Percentiles rank a stretch among this genome's conserved stretches.
Evolutionary conservation across 2,797 vertebrate genomes (phyloP).

Genomic region (Sebastes wilsoni): DNA sequence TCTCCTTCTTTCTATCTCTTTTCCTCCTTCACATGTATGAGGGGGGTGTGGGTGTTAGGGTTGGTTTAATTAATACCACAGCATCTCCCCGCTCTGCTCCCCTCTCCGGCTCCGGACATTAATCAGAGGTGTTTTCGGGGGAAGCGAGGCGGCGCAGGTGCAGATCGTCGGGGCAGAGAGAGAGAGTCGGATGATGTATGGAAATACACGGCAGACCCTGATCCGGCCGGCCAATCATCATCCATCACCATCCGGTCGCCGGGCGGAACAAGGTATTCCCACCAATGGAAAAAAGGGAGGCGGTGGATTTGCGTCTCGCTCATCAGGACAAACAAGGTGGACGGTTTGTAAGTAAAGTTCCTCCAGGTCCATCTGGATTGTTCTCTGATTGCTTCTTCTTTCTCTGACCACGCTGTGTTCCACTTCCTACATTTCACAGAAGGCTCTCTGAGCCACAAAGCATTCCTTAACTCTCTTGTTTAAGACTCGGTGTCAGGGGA

Average conservation of each 20-base stretch:
- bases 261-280: slow-evolving; percentile 61
- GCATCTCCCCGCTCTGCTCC: slow-evolving; percentile 61
- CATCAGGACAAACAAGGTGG: slow-evolving; percentile 55
- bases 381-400: not conserved
- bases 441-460: not conserved
- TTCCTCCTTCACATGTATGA: slow-evolving; percentile 18
- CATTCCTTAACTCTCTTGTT: not conserved
- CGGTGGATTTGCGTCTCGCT: slow-evolving; percentile 38
- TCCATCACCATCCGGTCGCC: slow-evolving; percentile 71
- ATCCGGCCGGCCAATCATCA: slow-evolving; percentile 78
- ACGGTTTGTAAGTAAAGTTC: slow-evolving; percentile 43
- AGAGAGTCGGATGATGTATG: slow-evolving; percentile 74
- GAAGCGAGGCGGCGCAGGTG: slow-evolving; percentile 74
- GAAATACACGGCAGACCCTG: slow-evolving; percentile 75
- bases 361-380: slow-evolving; percentile 22
- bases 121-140: slow-evolving; percentile 80
- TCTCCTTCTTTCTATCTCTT: not conserved
- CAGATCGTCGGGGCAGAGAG: slow-evolving; percentile 62
- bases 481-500: no score
- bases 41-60: slow-evolving; percentile 25
- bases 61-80: slow-evolving; percentile 75
- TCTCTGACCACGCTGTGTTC: not conserved
- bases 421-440: no score
- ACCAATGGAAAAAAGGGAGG: slow-evolving; percentile 65
- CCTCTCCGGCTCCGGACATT: slow-evolving; percentile 67